phyloP scores from a whole-genome alignment of 2,797 vertebrate genomes.

The Chelidonichthys spinosus region DNA sequence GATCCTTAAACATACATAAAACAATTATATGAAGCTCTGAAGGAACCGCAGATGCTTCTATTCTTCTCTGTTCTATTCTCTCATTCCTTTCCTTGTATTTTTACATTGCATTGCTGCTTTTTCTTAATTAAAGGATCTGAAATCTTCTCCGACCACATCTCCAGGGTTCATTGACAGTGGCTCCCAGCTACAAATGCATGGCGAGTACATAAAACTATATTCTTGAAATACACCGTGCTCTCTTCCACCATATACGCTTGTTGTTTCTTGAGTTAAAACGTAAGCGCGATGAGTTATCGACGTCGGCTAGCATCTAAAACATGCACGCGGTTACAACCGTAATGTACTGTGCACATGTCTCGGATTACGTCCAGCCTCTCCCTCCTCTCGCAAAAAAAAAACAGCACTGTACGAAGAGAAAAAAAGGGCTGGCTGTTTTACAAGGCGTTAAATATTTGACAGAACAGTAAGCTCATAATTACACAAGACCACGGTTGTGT shows the following conservation, averaged over 20 bases:
- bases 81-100: background rate
- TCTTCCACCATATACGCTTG: conserved; percentile 19
- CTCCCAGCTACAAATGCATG: conserved; percentile 3
- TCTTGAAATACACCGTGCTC: conserved; percentile 8
- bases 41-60: background rate
- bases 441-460: conserved; percentile 81
- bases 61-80: no score
- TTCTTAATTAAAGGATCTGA: background rate
- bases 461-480: conserved; percentile 80
- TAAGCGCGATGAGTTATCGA: conserved; percentile 45
- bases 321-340: conserved; percentile 5
- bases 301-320: conserved; percentile 49
- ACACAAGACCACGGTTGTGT: conserved; percentile 69
- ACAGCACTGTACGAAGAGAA: conserved; percentile 59
- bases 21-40: background rate
- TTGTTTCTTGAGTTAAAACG: conserved; percentile 27
- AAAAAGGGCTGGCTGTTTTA: conserved; percentile 73
- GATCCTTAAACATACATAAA: background rate
- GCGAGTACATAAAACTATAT: conserved; percentile 4
- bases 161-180: background rate
- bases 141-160: conserved; percentile 1
- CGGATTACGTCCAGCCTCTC: conserved; percentile 32
- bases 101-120: background rate
- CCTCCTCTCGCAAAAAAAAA: conserved; percentile 44
- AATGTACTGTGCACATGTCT: conserved; percentile 54